A percentile compares a stretch with the other conserved stretches of the same genome.
Evolutionary conservation across 2,888 invertebrate species (phyloP).

Genomic region (Andrena bucephala): DNA sequence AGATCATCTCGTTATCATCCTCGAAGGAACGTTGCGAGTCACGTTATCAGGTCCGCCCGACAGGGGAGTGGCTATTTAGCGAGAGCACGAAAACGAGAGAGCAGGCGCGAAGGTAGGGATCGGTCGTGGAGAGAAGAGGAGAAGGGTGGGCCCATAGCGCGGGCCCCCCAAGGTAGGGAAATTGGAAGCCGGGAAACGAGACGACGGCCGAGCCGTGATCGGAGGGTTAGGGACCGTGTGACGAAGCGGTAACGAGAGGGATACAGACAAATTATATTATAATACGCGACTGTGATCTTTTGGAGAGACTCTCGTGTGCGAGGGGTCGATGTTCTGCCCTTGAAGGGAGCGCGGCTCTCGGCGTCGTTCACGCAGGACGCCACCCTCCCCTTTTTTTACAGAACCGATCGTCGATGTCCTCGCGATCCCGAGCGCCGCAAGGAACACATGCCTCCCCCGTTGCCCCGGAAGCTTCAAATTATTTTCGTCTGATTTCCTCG

Average conservation of each 20-base stretch:
- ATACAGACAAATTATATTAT: constrained; percentile 64
- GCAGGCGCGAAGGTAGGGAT: neutral
- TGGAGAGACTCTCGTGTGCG: constrained; percentile 70
- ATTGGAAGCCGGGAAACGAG: constrained; percentile 50
- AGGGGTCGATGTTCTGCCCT: constrained; percentile 68
- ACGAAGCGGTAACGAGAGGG: constrained; percentile 49
- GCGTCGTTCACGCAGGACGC: neutral
- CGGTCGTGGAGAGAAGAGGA: constrained; percentile 16
- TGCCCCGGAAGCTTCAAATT: constrained; percentile 4
- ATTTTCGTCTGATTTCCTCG: constrained; percentile 22
- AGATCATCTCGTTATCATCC: constrained; percentile 15
- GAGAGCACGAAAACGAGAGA: constrained; percentile 1
- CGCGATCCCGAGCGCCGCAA: constrained; percentile 26
- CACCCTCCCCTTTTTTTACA: neutral
- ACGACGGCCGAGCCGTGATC: constrained; percentile 58
- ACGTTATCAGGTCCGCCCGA: constrained; percentile 34
- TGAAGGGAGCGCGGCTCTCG: constrained; percentile 58
- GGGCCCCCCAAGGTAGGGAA: constrained; percentile 1
- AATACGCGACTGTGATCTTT: constrained; percentile 75
- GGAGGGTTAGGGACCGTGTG: constrained; percentile 42
- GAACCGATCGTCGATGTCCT: neutral
- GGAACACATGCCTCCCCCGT: constrained; percentile 16
- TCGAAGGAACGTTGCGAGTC: constrained; percentile 53
- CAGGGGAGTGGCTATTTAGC: constrained; percentile 1
- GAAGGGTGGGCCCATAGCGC: neutral